Evolutionary conservation across 2,797 vertebrate genomes (phyloP), one percentile per base, ranked within the genome.

Genomic region (Poecile montanus): DNA sequence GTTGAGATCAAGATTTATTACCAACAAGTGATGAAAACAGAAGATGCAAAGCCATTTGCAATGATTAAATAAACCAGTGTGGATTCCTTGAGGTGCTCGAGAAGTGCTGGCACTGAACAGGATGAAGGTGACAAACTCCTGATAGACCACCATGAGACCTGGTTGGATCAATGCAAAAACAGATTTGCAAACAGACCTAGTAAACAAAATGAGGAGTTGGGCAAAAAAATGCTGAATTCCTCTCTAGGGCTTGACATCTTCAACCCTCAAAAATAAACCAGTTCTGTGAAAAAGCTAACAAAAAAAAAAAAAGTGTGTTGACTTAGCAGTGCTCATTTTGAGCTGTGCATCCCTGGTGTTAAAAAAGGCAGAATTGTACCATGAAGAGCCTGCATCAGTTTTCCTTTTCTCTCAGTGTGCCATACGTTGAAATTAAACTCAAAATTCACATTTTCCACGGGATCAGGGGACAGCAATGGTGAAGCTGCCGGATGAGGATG

Each of bases 401-500:
- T 42, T 77, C 27, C 27, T 89, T 32, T 63, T 6, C 67, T 85
- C n/a, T 66, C 26, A n/a, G 60, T 16, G 38, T 40, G 47, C 34
- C 36, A 32, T 54, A 42, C 11, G 4, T 51, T 84, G 62, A 74
- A 89, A 48, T 8, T 8, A 76, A 85, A 87, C 60, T 13, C 4
- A 68, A 75, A 78, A 73, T 20, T 7, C 6, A 0, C 0, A 0
- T 74, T 75, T 68, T 13, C 53, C n/a, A 30, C 21, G 11, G 32
- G 30, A 45, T 10, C 0, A 0, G 23, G 6, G 26, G 17, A 68
- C 6, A 82, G 81, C 57, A 27, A 16, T 5, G 21, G 60, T 44
- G 40, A 36, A 68, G 62, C 56, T 87, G 60, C 30, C 32, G 56
- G 45, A 40, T 42, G 54, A 66, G 15, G 0, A 1, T 0, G 0